phyloP scores from a whole-genome alignment of 2,797 vertebrate genomes.

The Petrocephalus sullivani region DNA sequence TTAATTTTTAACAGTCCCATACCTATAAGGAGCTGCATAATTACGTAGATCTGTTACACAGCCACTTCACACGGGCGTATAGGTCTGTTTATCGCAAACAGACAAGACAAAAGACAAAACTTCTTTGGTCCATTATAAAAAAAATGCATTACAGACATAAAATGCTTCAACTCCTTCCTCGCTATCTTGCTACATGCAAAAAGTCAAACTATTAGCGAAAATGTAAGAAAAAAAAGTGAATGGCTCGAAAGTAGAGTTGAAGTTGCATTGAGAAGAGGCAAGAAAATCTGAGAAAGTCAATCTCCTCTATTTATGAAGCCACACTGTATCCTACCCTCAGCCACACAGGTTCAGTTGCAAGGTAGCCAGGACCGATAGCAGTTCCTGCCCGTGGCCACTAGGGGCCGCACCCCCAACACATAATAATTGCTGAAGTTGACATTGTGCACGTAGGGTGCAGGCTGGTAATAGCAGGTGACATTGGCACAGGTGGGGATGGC shows the following conservation, averaged over 20 bases:
- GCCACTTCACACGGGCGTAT: neutral
- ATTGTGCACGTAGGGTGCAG: slow-evolving; percentile 75
- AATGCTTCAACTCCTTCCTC: neutral
- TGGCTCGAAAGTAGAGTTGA: neutral
- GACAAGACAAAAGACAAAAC: neutral
- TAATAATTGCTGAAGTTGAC: slow-evolving; percentile 88
- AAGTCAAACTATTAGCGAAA: neutral
- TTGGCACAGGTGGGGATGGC: slow-evolving; percentile 78
- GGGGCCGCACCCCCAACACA: slow-evolving; percentile 80
- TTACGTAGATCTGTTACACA: neutral
- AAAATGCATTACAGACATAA: neutral
- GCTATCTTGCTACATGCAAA: neutral
- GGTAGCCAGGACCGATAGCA: slow-evolving; percentile 79
- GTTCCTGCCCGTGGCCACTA: slow-evolving; percentile 65
- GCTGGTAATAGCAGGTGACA: slow-evolving; percentile 88
- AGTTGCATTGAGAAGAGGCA: neutral
- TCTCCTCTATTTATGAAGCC: neutral
- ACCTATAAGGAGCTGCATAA: neutral
- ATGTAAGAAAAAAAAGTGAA: neutral
- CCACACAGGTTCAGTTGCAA: slow-evolving; percentile 59
- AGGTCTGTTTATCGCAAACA: neutral
- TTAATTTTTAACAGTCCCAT: neutral
- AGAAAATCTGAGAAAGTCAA: neutral
- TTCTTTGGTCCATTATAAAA: neutral
- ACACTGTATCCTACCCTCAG: neutral